Evolutionary conservation across 2,888 invertebrate genomes (phyloP).

Genomic region (Eristalis tenax): DNA sequence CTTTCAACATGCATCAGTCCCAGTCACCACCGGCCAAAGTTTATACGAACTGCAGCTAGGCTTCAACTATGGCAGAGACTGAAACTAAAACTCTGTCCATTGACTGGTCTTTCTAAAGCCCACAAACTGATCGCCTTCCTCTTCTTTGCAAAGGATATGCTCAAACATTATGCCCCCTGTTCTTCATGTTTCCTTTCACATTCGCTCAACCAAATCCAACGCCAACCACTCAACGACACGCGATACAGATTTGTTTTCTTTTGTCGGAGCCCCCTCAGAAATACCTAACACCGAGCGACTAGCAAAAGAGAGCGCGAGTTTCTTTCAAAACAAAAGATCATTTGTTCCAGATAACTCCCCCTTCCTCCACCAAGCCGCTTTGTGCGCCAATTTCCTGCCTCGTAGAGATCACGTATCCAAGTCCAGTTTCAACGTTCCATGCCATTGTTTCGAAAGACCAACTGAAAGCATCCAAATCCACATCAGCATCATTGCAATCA

Average conservation of each 20-base stretch:
- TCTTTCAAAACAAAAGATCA: slow-evolving; percentile 42
- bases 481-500: slow-evolving; percentile 54
- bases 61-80: background rate
- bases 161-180: background rate
- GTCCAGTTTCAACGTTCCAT: slow-evolving; percentile 50
- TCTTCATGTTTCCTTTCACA: background rate
- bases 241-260: background rate
- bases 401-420: slow-evolving; percentile 55
- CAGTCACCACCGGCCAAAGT: background rate
- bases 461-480: slow-evolving; percentile 25
- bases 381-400: slow-evolving; percentile 41
- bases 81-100: background rate
- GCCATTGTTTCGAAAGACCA: slow-evolving; percentile 32
- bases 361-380: background rate
- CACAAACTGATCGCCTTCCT: background rate
- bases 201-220: background rate
- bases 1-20: no score
- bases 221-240: background rate
- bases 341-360: slow-evolving; percentile 23
- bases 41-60: background rate
- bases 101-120: background rate
- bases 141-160: background rate
- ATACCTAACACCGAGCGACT: slow-evolving; percentile 10
- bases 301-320: slow-evolving; percentile 1
- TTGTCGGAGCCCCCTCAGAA: slow-evolving; percentile 2